Conservation (phyloP, 2,113 vertebrate genomes). For the Urocitellus parryii region DNA sequence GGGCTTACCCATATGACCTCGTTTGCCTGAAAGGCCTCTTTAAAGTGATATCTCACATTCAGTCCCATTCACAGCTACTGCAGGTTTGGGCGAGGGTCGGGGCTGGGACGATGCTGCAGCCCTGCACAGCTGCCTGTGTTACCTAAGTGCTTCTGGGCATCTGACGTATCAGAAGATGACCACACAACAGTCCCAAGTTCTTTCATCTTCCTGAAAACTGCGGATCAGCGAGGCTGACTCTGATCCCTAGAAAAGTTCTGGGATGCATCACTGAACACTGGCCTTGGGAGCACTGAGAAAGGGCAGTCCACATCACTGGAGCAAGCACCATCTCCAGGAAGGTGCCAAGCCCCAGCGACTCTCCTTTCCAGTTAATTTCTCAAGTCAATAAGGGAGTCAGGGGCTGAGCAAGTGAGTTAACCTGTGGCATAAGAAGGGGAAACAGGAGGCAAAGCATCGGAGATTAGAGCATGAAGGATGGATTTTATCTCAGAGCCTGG, state of each 20-base stretch:
- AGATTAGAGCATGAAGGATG: not conserved
- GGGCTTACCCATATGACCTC: too few species aligned
- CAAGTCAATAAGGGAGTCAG: not conserved
- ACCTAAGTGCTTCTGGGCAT: not conserved
- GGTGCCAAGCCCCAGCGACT: not conserved
- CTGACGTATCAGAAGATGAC: not conserved
- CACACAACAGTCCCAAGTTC: fast-evolving
- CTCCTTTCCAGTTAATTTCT: not conserved
- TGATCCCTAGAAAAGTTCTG: too few species aligned
- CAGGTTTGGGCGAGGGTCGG: too few species aligned
- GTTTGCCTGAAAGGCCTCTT: not conserved
- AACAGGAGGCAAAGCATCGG: not conserved
- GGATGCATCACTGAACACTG: fast-evolving
- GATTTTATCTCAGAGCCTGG: not conserved
- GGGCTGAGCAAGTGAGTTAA: not conserved
- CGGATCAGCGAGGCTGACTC: not conserved
- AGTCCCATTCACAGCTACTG: not conserved
- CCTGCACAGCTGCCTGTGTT: too few species aligned
- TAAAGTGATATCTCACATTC: not conserved
- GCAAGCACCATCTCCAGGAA: not conserved
- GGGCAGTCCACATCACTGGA: fast-evolving
- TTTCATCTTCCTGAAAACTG: too few species aligned
- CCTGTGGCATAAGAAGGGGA: not conserved
- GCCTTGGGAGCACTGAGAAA: not conserved
- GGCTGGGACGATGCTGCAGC: not conserved